phyloP scores from a whole-genome alignment of 2,113 vertebrate species.

The Spea bombifrons region DNA sequence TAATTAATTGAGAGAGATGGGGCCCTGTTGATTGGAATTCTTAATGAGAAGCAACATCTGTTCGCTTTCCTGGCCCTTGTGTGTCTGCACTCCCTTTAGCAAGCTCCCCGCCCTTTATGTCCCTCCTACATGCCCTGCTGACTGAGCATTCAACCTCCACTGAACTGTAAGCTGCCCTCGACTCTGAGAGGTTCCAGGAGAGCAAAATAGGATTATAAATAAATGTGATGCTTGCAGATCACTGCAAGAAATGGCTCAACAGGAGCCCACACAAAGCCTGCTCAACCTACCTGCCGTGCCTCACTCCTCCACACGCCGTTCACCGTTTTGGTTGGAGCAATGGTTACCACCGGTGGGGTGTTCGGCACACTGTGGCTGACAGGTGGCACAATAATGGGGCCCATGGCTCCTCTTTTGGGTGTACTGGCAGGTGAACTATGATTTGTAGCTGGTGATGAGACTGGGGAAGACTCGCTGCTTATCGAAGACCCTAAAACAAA shows the following conservation, averaged over 20 bases:
- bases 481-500: slow-evolving; percentile 83
- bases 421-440: slow-evolving; percentile 97
- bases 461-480: slow-evolving; percentile 94
- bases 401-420: slow-evolving; percentile 91
- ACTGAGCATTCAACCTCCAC: not conserved
- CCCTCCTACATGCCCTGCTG: slow-evolving; percentile 25
- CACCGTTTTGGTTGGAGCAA: slow-evolving; percentile 95
- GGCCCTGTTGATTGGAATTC: slow-evolving; percentile 46
- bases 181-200: not conserved
- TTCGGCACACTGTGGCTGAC: slow-evolving; percentile 91
- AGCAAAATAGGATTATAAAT: slow-evolving; percentile 33
- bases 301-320: slow-evolving; percentile 96
- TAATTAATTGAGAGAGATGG: slow-evolving; percentile 55
- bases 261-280: not conserved
- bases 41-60: slow-evolving; percentile 54
- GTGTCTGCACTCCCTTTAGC: not conserved
- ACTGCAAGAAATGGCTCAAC: not conserved
- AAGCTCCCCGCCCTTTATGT: slow-evolving; percentile 10
- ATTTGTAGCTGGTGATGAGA: slow-evolving; percentile 95
- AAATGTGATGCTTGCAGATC: not conserved
- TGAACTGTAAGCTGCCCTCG: slow-evolving; percentile 30
- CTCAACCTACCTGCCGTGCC: slow-evolving; percentile 78
- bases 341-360: slow-evolving; percentile 96
- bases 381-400: slow-evolving; percentile 86
- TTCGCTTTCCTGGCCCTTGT: not conserved